Percentiles rank a stretch among this genome's conserved stretches.
phyloP scores from a whole-genome alignment of 1,140 invertebrate species.

The Drosophila jambulina region DNA sequence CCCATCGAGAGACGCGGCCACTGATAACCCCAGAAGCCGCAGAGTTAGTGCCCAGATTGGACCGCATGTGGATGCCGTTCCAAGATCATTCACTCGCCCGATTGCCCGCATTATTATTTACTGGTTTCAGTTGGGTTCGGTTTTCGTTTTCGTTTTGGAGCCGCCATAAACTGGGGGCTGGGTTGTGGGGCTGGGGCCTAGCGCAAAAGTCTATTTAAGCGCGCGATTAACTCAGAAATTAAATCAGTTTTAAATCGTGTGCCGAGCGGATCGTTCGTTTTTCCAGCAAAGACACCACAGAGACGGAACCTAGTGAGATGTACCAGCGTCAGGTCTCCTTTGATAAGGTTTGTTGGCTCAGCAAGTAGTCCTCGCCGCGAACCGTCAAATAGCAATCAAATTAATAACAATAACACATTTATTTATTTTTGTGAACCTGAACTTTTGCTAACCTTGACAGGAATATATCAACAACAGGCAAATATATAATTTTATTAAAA shows the following conservation, averaged over 20 bases:
- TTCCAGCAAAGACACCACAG: slow-evolving; percentile 18
- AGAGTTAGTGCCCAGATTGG: slow-evolving; percentile 33
- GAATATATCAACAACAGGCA: slow-evolving; percentile 1
- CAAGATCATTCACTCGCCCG: slow-evolving; percentile 50
- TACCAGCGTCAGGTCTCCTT: slow-evolving; percentile 79
- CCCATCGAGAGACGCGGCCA: slow-evolving; percentile 27
- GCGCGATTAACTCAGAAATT: slow-evolving; percentile 36
- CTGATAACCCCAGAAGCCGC: slow-evolving; percentile 65
- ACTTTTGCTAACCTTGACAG: slow-evolving; percentile 35
- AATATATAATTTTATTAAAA: neutral
- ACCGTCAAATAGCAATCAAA: slow-evolving; percentile 22
- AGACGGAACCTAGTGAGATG: slow-evolving; percentile 50
- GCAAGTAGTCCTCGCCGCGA: slow-evolving; percentile 29
- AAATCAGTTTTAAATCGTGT: slow-evolving; percentile 69
- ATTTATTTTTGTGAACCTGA: slow-evolving; percentile 25
- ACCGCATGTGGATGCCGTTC: slow-evolving; percentile 66
- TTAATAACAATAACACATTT: slow-evolving; percentile 43
- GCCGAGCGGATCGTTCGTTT: slow-evolving; percentile 50
- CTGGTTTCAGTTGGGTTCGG: slow-evolving; percentile 56
- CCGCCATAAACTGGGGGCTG: slow-evolving; percentile 28
- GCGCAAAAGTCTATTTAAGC: slow-evolving; percentile 71
- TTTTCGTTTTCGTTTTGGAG: slow-evolving; percentile 59
- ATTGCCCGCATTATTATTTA: slow-evolving; percentile 52
- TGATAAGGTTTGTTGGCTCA: slow-evolving; percentile 75
- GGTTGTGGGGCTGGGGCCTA: slow-evolving; percentile 20